Percentiles rank a stretch among this genome's conserved stretches.
Evolutionary conservation across 2,113 vertebrate species (phyloP).

Genomic region (Mormyrus lacerda): DNA sequence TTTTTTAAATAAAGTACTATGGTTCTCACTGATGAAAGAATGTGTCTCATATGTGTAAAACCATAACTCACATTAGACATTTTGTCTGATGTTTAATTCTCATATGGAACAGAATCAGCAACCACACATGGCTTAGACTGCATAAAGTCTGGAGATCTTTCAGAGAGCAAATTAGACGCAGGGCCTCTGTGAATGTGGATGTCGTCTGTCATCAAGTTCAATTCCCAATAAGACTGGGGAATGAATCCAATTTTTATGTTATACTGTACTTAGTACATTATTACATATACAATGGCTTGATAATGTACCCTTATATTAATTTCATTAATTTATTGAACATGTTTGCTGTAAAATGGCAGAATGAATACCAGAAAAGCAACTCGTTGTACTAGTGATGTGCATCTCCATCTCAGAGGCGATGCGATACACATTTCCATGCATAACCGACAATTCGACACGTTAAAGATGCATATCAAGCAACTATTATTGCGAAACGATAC

Average conservation of each 20-base stretch:
- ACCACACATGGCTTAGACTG: neutral
- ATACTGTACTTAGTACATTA: neutral
- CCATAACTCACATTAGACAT: neutral
- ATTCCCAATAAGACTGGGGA: neutral
- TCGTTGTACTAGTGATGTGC: neutral
- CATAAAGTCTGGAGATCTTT: neutral
- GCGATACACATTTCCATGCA: neutral
- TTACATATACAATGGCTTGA: neutral
- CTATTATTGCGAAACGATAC: neutral
- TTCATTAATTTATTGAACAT: neutral
- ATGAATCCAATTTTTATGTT: neutral
- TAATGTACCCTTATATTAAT: neutral
- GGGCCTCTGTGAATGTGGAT: neutral
- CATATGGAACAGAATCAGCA: neutral
- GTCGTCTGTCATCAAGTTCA: neutral
- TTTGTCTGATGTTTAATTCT: neutral
- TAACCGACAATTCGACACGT: neutral
- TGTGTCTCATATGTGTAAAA: neutral
- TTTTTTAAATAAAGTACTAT: neutral
- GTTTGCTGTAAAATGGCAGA: neutral
- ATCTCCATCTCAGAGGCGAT: neutral
- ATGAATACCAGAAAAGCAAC: neutral
- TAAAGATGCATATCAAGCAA: neutral
- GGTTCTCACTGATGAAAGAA: neutral
- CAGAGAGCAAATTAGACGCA: neutral